Evolutionary conservation across 2,888 invertebrate genomes (phyloP).

Genomic region (Temnothorax rugatulus): DNA sequence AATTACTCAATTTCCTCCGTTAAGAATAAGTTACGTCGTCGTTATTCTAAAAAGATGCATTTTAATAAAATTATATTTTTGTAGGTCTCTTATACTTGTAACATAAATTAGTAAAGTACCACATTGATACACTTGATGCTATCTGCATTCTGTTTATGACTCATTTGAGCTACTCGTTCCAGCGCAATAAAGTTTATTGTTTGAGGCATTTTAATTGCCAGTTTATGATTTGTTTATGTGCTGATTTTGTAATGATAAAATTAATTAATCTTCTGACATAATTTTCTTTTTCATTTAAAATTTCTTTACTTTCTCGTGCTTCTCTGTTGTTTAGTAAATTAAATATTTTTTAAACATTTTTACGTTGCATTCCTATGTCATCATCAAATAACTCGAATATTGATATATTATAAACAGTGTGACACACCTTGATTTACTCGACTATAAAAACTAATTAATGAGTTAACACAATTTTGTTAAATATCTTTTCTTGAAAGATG

Average conservation of each 20-base stretch:
- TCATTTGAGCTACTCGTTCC: background rate
- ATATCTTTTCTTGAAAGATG: background rate
- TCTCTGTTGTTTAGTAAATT: background rate
- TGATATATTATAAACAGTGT: background rate
- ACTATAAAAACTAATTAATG: background rate
- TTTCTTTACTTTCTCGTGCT: background rate
- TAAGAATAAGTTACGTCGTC: background rate
- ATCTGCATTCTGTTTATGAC: background rate
- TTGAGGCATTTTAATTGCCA: background rate
- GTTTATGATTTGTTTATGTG: slow-evolving; percentile 5
- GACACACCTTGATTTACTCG: background rate
- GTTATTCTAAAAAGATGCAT: background rate
- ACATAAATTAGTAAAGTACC: background rate
- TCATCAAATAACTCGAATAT: background rate
- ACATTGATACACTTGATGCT: background rate
- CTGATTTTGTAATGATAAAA: background rate
- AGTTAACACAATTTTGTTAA: background rate
- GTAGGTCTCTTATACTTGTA: background rate
- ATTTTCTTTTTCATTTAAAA: background rate
- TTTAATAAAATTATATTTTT: background rate
- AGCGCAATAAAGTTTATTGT: slow-evolving; percentile 17
- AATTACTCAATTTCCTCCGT: background rate
- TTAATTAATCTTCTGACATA: background rate
- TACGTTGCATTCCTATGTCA: background rate
- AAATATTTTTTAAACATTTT: background rate